Conservation (phyloP, 2,888 invertebrate genomes). For the Acrobasis consociella region DNA sequence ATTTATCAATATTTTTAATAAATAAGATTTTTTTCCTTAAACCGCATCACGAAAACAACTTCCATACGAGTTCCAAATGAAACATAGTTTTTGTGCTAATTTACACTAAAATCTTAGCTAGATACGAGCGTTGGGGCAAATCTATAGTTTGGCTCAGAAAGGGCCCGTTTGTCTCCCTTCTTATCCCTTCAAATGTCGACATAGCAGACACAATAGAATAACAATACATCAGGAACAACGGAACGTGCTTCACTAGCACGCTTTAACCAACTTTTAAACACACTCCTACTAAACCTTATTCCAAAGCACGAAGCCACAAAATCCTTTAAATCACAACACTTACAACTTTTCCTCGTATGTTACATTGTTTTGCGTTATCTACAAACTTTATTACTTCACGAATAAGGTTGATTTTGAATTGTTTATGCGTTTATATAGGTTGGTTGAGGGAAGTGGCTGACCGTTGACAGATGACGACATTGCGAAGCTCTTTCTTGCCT, state of each 20-base stretch:
- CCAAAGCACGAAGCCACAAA: conserved; percentile 28
- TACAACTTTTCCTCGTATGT: conserved; percentile 26
- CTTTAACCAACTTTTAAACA: conserved; percentile 35
- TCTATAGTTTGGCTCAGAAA: conserved; percentile 47
- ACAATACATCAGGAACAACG: too few relatives aligned
- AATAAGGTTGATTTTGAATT: conserved; percentile 39
- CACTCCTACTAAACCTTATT: conserved; percentile 29
- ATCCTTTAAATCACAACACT: conserved; percentile 27
- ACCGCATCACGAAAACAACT: neutral
- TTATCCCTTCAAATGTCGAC: too few relatives aligned
- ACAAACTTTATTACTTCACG: conserved; percentile 31
- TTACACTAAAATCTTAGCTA: conserved; percentile 33
- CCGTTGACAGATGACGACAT: conserved; percentile 69
- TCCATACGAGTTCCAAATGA: conserved; percentile 4
- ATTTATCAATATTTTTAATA: too few relatives aligned
- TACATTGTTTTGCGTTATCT: conserved; percentile 26
- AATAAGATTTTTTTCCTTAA: neutral
- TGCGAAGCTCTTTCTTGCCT: conserved; percentile 63
- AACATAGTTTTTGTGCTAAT: conserved; percentile 32
- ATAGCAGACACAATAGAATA: too few relatives aligned
- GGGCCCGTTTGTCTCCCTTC: conserved; percentile 61
- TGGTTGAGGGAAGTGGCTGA: conserved; percentile 52
- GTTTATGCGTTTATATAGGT: conserved; percentile 33
- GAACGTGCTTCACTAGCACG: conserved; percentile 51
- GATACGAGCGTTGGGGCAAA: conserved; percentile 36